Base-by-base conservation (phyloP, 2,113 vertebrate species). In the Steatornis caripensis region DNA sequence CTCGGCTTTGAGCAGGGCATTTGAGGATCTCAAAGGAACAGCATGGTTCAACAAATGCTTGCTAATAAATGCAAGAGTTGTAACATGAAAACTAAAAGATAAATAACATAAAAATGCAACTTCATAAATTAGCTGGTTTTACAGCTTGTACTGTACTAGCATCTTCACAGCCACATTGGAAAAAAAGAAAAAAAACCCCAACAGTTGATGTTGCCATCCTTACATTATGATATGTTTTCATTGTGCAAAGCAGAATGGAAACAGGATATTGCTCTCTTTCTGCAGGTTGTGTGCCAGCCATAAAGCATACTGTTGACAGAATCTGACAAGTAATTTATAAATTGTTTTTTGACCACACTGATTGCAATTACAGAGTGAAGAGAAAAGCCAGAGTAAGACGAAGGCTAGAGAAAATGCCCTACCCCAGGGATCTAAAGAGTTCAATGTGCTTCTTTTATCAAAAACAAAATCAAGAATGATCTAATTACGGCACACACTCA, bases 1-100 rank as follows among this genome's bases (percentile, higher is more conserved):
- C 91, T 97, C 86, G 54, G 30, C 71, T 95, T 86, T 79, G 62
- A 96, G 90, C 80, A 89, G 84, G 80, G 90, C 78, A 87, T 90
- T 78, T 69, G 61, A 87, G 92, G 72, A 65, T 90, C 87, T 95
- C 68, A 89, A 55, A 80, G 79, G 82, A 90, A 91, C 57, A 61
- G 49, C 55, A 32, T 7, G 34, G 93, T 64, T 80, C 0, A 0
- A 95, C 87, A 62, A 86, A 93, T 34, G 24, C 39, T 39, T 69
- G 57, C 32, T 85, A 87, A 93, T 65, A 81, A 96, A 89, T 39
- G 64, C 36, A 57, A 19, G 32, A 71, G 39, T 15, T 64, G 60
- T 68, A 82, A 91, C 94, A 69, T 54, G 53, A 93, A 85, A 89
- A 84, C 72, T 90, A 84, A 88, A 88, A 91, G 60, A 85, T 49